Evolutionary conservation across 2,113 vertebrate genomes (phyloP).

Genomic region (Megalops atlanticus): DNA sequence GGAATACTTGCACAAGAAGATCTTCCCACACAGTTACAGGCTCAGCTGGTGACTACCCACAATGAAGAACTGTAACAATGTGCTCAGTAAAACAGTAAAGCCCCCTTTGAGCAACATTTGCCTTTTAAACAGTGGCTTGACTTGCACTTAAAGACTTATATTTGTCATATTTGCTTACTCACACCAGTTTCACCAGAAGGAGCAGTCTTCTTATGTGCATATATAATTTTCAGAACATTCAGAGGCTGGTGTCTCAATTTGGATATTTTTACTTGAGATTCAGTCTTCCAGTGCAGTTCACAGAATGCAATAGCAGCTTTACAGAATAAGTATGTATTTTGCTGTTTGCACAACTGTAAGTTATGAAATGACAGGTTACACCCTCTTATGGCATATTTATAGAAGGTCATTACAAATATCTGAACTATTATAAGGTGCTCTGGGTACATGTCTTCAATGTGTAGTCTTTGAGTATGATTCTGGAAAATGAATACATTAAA

Average conservation of each 20-base stretch:
- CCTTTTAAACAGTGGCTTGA: neutral
- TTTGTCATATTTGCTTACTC: too few relatives aligned
- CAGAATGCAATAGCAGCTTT: neutral
- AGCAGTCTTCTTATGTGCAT: too few relatives aligned
- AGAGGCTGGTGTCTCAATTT: too few relatives aligned
- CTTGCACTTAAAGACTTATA: neutral
- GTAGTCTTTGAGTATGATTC: neutral
- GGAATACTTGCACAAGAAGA: slow-evolving; percentile 85
- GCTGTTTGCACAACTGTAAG: neutral
- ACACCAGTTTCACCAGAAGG: too few relatives aligned
- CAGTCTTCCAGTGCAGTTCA: neutral
- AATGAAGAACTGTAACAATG: neutral
- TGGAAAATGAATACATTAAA: neutral
- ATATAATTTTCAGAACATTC: too few relatives aligned
- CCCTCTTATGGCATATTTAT: neutral
- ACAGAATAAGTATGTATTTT: neutral
- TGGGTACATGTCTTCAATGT: neutral
- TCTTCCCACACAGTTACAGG: slow-evolving; percentile 76
- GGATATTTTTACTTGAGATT: neutral
- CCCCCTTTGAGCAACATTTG: too few relatives aligned
- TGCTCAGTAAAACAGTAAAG: too few relatives aligned
- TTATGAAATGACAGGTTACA: too few relatives aligned
- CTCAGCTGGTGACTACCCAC: slow-evolving; percentile 64
- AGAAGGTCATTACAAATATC: neutral
- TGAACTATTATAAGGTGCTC: neutral